Conservation (phyloP, 2,888 invertebrate genomes). For the Craniophora ligustri region DNA sequence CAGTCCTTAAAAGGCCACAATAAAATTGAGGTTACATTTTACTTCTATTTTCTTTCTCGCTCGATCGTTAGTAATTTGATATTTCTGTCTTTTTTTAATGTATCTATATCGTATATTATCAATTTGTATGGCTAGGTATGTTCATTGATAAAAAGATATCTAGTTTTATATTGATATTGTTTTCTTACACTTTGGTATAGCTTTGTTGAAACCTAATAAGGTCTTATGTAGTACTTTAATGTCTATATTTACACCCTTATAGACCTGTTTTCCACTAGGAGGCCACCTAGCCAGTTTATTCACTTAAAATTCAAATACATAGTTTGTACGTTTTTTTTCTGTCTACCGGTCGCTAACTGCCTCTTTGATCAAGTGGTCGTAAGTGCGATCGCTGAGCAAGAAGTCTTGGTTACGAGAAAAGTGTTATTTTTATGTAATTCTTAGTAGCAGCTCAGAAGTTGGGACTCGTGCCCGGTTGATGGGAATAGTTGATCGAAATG, state of each 20-base stretch:
- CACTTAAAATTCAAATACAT: no score
- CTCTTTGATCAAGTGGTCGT: no score
- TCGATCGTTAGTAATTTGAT: slow-evolving; percentile 46
- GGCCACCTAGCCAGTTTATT: not conserved
- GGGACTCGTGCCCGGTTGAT: no score
- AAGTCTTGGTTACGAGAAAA: no score
- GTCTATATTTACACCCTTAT: slow-evolving; percentile 2
- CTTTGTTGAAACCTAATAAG: slow-evolving; percentile 11
- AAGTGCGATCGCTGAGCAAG: no score
- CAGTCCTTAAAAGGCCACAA: slow-evolving; percentile 73
- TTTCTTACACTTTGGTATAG: slow-evolving; percentile 9
- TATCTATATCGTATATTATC: slow-evolving; percentile 52
- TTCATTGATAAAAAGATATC: slow-evolving; percentile 40
- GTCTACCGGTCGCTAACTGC: no score
- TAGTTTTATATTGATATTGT: slow-evolving; percentile 23
- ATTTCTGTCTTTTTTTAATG: slow-evolving; percentile 40
- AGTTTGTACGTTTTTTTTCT: no score
- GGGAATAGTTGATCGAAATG: no score
- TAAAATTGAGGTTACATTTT: slow-evolving; percentile 78
- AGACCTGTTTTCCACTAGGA: not conserved
- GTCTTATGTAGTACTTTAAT: slow-evolving; percentile 14
- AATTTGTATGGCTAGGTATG: slow-evolving; percentile 43
- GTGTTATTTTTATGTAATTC: no score
- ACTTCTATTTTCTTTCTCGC: slow-evolving; percentile 60
- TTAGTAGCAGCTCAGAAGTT: no score